Conservation (phyloP, 2,888 invertebrate species). For the Frankliniella intonsa region DNA sequence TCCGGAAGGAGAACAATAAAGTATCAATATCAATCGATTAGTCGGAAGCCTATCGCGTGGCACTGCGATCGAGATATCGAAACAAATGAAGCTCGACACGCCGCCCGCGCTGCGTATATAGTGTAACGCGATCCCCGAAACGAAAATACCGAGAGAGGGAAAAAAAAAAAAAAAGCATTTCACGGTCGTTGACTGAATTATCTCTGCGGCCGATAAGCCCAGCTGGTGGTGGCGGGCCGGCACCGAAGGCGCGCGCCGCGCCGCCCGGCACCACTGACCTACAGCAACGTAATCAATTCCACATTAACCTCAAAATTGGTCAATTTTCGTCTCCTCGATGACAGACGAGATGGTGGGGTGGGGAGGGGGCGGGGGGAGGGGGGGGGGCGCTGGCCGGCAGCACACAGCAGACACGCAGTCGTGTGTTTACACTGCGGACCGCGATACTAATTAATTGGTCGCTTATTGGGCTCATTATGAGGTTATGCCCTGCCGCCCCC, state of each 20-base stretch:
- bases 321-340: constrained; percentile 21
- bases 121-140: background rate
- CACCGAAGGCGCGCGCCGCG: background rate
- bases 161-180: background rate
- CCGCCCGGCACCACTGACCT: background rate
- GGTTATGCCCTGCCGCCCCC: background rate
- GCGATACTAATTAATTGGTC: constrained; percentile 1
- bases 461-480: constrained; percentile 23
- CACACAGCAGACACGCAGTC: background rate
- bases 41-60: background rate
- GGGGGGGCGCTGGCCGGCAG: too few relatives aligned
- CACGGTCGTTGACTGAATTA: constrained; percentile 3
- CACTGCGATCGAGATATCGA: constrained; percentile 8
- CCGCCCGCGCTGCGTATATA: background rate
- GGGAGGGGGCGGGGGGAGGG: too few relatives aligned
- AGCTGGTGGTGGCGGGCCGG: background rate
- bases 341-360: constrained; percentile 2
- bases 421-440: constrained; percentile 12
- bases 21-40: background rate
- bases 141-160: background rate
- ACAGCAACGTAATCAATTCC: constrained; percentile 25
- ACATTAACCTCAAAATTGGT: constrained; percentile 17
- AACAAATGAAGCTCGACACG: background rate
- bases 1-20: background rate
- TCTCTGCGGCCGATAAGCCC: background rate